A percentile compares a stretch with the other conserved stretches of the same genome.
Evolutionary conservation across 2,113 vertebrate species (phyloP).

Genomic region (Oceanites oceanicus): DNA sequence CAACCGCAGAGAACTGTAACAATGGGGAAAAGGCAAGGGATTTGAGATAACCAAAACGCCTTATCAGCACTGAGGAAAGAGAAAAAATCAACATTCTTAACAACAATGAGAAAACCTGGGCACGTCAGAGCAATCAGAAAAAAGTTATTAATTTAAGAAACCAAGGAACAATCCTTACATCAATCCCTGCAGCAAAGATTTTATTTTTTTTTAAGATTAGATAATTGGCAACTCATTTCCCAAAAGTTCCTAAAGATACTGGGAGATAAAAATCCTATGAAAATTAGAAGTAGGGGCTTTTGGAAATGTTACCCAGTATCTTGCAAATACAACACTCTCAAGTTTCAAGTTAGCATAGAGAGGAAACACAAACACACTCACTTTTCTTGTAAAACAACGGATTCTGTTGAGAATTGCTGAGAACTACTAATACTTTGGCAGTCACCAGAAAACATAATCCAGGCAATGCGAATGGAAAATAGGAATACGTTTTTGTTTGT

Average conservation of each 20-base stretch:
- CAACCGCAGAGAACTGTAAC: accelerated
- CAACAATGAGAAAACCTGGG: not conserved
- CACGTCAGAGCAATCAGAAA: not conserved
- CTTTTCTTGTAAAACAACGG: not conserved
- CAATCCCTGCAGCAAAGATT: not conserved
- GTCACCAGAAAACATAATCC: not conserved
- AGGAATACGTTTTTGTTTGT: accelerated
- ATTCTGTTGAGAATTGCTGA: not conserved
- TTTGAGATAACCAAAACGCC: not conserved
- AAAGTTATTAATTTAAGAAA: not conserved
- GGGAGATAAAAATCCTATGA: not conserved
- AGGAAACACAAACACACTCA: not conserved
- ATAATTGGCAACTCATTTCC: not conserved
- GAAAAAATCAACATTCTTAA: not conserved
- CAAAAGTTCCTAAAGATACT: not conserved
- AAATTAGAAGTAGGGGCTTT: not conserved
- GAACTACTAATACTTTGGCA: not conserved
- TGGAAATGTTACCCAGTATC: not conserved
- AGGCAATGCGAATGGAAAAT: not conserved
- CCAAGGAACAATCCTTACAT: not conserved
- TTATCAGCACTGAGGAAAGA: not conserved
- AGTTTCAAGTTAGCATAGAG: not conserved
- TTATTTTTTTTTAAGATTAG: not conserved
- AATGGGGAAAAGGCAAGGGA: not conserved
- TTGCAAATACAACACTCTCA: not conserved